A percentile compares a stretch with the other conserved stretches of the same genome.
These are phyloP conservation scores for Erebia aethiops DNA, from an alignment of 2,888 invertebrate genomes.

Conservation along the genomic window DNA sequence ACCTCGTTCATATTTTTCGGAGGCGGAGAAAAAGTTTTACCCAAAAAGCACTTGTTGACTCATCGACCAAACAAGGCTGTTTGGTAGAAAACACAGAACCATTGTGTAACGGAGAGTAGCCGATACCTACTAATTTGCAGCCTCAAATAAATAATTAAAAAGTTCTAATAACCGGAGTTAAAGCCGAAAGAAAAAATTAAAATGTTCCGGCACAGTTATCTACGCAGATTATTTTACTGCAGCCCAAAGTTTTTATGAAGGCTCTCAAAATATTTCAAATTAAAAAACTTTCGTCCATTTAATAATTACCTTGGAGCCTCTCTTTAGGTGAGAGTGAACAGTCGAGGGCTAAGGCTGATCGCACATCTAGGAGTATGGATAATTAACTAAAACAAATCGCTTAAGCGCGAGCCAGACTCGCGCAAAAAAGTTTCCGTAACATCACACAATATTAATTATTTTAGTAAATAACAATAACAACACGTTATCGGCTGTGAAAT, in stretches of 20 bases:
- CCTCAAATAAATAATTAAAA: slow-evolving; percentile 24
- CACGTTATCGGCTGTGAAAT: too few relatives aligned
- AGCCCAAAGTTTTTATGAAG: slow-evolving; percentile 24
- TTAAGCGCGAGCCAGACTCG: too few relatives aligned
- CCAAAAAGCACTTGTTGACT: too few relatives aligned
- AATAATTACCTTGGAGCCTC: slow-evolving; percentile 27
- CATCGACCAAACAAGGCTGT: too few relatives aligned
- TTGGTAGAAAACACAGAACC: too few relatives aligned
- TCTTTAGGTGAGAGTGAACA: not conserved
- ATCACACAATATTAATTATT: too few relatives aligned
- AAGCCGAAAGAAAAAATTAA: slow-evolving; percentile 11
- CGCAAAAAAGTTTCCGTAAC: too few relatives aligned
- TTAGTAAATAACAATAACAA: too few relatives aligned
- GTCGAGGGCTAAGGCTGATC: not conserved
- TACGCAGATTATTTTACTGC: slow-evolving; percentile 23
- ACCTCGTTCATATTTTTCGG: too few relatives aligned
- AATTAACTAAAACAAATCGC: too few relatives aligned
- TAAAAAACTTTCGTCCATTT: slow-evolving; percentile 26
- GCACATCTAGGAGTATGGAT: not conserved
- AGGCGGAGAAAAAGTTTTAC: too few relatives aligned
- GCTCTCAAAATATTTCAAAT: slow-evolving; percentile 28
- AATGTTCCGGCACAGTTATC: slow-evolving; percentile 8
- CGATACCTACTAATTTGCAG: not conserved
- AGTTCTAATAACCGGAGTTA: slow-evolving; percentile 8
- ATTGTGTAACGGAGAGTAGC: not conserved